phyloP scores from a whole-genome alignment of 1,140 invertebrate species.

The Nymphalis io region DNA sequence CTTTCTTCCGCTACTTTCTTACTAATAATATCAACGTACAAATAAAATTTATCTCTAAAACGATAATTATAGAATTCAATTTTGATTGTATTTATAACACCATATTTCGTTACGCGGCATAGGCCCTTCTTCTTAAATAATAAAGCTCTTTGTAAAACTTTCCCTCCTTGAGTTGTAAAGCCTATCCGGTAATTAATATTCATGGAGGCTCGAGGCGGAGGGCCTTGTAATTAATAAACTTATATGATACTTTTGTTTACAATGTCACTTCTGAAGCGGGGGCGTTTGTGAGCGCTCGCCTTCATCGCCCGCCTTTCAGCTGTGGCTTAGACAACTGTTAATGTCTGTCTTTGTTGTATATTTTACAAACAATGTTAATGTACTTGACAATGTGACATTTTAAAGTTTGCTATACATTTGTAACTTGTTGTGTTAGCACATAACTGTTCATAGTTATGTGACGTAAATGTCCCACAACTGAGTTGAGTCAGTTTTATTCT shows the following conservation, averaged over 20 bases:
- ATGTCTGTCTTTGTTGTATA: neutral
- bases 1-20: slow-evolving; percentile 77
- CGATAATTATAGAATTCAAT: slow-evolving; percentile 36
- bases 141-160: slow-evolving; percentile 80
- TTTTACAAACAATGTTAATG: neutral
- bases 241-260: slow-evolving; percentile 81
- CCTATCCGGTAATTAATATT: slow-evolving; percentile 80
- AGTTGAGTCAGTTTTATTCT: too few species aligned
- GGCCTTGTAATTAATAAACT: slow-evolving; percentile 80
- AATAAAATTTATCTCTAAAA: slow-evolving; percentile 44
- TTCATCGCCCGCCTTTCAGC: slow-evolving; percentile 36
- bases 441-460: too few species aligned
- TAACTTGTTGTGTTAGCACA: too few species aligned
- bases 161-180: slow-evolving; percentile 78
- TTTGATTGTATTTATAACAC: slow-evolving; percentile 35
- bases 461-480: too few species aligned
- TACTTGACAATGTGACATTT: neutral
- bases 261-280: slow-evolving; percentile 67
- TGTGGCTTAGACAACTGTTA: slow-evolving; percentile 1
- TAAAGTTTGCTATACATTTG: neutral
- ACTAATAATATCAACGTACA: slow-evolving; percentile 62
- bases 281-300: slow-evolving; percentile 42
- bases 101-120: slow-evolving; percentile 74
- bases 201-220: slow-evolving; percentile 72
- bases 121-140: slow-evolving; percentile 78